A percentile compares a stretch with the other conserved stretches of the same genome.
Evolutionary conservation across 2,888 invertebrate species (phyloP).

Genomic region (Plagiodera versicolora): DNA sequence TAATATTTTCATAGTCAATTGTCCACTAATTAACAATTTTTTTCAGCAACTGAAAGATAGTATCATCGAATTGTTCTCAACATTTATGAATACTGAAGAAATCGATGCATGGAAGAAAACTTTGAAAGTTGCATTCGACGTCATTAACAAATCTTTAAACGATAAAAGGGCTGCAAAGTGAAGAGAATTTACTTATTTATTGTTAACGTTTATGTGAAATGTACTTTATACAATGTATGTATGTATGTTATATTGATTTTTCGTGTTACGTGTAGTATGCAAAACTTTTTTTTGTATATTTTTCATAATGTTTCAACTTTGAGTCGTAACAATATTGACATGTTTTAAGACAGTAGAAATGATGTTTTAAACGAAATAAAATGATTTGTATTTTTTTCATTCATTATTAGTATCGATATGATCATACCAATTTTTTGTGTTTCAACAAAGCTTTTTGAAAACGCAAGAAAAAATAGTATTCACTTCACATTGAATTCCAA

Average conservation of each 20-base stretch:
- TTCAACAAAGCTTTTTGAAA: no score
- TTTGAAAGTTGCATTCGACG: conserved; percentile 37
- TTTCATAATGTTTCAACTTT: neutral
- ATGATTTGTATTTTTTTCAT: no score
- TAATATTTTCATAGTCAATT: no score
- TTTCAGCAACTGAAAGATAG: conserved; percentile 40
- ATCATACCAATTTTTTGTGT: no score
- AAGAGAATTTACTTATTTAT: neutral
- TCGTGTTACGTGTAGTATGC: neutral
- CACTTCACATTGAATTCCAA: no score
- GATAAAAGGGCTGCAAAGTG: neutral
- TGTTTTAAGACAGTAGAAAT: neutral
- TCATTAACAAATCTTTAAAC: conserved; percentile 30
- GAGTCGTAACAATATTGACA: neutral
- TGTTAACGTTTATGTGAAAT: neutral
- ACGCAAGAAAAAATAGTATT: no score
- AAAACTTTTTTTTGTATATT: conserved; percentile 3
- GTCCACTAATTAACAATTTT: no score
- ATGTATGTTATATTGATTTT: neutral
- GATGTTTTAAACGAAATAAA: neutral
- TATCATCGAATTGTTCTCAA: conserved; percentile 35
- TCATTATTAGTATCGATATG: no score
- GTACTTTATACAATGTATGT: neutral
- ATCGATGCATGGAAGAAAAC: conserved; percentile 41
- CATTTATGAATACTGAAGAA: conserved; percentile 35